These are phyloP conservation scores for Saccostrea cuccullata DNA, from an alignment of 1,140 invertebrate genomes.

Conservation along the genomic window DNA sequence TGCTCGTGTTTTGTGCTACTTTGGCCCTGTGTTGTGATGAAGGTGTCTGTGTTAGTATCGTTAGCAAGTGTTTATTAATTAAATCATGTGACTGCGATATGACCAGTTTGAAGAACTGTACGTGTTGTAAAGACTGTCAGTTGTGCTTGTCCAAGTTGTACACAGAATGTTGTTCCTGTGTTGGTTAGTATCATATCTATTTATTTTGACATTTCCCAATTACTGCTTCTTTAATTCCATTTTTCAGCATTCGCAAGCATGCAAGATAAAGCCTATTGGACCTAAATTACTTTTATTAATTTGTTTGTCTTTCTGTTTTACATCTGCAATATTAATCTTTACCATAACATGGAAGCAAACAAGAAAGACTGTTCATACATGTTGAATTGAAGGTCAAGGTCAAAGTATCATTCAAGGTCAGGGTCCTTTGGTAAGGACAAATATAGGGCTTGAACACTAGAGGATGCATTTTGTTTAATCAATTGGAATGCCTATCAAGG, in stretches of 20 bases:
- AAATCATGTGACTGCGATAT: conserved; percentile 96
- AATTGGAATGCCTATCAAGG: too few relatives aligned
- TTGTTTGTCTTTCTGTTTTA: too few relatives aligned
- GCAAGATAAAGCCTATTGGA: too few relatives aligned
- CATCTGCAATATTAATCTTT: too few relatives aligned
- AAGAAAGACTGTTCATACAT: too few relatives aligned
- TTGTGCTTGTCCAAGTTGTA: conserved; percentile 93
- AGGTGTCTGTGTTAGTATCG: conserved; percentile 93
- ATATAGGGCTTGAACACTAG: too few relatives aligned
- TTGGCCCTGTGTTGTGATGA: conserved; percentile 85
- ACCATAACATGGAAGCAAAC: too few relatives aligned
- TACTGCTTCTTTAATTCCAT: neutral
- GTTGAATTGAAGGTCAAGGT: neutral
- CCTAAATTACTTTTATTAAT: too few relatives aligned
- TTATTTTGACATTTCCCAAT: neutral
- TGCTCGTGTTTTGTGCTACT: conserved; percentile 11
- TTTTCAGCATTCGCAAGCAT: too few relatives aligned
- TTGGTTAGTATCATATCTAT: conserved; percentile 82
- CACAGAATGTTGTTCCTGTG: conserved; percentile 96
- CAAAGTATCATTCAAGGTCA: neutral
- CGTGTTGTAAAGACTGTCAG: conserved; percentile 95
- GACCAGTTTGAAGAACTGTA: conserved; percentile 84
- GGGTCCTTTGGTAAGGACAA: too few relatives aligned
- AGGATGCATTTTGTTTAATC: too few relatives aligned
- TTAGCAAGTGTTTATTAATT: conserved; percentile 97